Percentiles rank a stretch among this genome's conserved stretches.
Conservation (phyloP, 2,888 invertebrate genomes). For the Proisotoma minuta region DNA sequence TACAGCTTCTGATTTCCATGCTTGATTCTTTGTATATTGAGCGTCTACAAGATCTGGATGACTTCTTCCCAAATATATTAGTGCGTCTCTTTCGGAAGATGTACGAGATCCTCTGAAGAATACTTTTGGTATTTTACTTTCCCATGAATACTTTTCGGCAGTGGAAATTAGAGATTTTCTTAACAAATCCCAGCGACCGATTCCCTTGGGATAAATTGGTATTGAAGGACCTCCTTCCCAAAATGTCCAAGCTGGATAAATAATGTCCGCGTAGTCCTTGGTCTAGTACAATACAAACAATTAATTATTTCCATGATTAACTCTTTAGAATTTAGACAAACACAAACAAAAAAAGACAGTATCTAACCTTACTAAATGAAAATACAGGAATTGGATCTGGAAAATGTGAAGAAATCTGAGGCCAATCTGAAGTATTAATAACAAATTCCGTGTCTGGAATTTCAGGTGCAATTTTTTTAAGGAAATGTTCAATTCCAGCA, state of each 20-base stretch:
- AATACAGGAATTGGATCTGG: constrained; percentile 71
- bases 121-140: constrained; percentile 59
- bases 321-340: constrained; percentile 9
- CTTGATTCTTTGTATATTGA: constrained; percentile 95
- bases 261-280: constrained; percentile 76
- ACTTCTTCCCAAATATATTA: constrained; percentile 72
- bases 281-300: too few relatives aligned
- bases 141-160: constrained; percentile 68
- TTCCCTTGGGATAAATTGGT: constrained; percentile 82
- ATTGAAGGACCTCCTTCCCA: constrained; percentile 99
- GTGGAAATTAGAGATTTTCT: constrained; percentile 65
- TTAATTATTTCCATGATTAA: not conserved
- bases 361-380: constrained; percentile 83
- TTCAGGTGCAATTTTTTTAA: constrained; percentile 61
- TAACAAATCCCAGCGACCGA: constrained; percentile 89
- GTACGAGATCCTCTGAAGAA: constrained; percentile 96
- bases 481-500: constrained; percentile 82
- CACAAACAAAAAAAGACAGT: not conserved
- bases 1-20: constrained; percentile 89
- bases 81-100: constrained; percentile 79
- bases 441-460: constrained; percentile 79
- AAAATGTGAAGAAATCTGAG: constrained; percentile 66
- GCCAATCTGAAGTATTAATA: constrained; percentile 89
- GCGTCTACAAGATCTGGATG: constrained; percentile 78
- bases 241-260: constrained; percentile 86